phyloP scores from a whole-genome alignment of 1,140 invertebrate genomes.

The Nebria ingens region DNA sequence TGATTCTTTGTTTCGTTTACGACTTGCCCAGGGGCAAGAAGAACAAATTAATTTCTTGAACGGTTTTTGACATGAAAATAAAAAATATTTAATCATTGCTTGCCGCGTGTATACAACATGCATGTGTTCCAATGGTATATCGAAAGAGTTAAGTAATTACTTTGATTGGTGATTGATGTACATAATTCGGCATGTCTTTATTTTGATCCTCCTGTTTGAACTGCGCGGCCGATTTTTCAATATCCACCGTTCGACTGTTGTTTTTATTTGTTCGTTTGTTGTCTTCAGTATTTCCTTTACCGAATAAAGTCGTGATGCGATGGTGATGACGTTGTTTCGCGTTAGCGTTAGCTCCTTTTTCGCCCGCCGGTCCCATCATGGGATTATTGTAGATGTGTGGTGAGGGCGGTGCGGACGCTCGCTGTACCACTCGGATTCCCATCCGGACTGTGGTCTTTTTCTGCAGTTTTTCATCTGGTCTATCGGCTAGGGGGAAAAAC shows the following conservation, averaged over 20 bases:
- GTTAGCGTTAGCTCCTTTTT: constrained; percentile 15
- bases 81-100: too few relatives aligned
- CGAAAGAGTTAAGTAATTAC: too few relatives aligned
- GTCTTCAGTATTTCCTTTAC: not conserved
- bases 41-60: too few relatives aligned
- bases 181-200: not conserved
- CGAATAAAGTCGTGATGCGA: not conserved
- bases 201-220: not conserved
- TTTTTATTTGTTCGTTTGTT: not conserved
- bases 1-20: too few relatives aligned
- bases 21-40: too few relatives aligned
- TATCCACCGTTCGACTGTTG: not conserved
- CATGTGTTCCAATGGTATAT: too few relatives aligned
- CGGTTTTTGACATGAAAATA: too few relatives aligned
- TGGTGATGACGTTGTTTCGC: constrained; percentile 14
- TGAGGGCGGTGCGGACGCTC: constrained; percentile 36
- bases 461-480: constrained; percentile 63
- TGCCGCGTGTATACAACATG: too few relatives aligned
- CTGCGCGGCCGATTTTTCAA: not conserved
- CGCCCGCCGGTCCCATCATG: not conserved
- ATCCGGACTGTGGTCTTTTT: constrained; percentile 68
- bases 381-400: constrained; percentile 34
- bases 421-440: constrained; percentile 67
- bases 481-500: constrained; percentile 47
- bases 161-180: not conserved